A percentile compares a stretch with the other conserved stretches of the same genome.
Conservation (phyloP, 2,888 invertebrate genomes). For the Nesidiocoris tenuis region DNA sequence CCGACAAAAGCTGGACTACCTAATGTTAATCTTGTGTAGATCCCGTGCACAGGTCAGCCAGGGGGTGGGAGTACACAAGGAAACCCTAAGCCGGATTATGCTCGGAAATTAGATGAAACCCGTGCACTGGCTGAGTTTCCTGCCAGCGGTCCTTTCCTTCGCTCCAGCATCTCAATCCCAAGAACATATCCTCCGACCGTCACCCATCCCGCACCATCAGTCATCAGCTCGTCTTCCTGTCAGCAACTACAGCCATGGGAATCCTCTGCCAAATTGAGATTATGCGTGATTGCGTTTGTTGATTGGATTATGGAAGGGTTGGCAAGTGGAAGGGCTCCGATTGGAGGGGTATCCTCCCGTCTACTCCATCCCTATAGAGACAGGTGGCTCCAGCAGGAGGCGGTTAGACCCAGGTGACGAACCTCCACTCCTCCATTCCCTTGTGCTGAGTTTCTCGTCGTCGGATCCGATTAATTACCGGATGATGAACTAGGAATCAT, state of each 20-base stretch:
- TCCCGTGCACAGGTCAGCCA: no score
- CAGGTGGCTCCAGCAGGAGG: not conserved
- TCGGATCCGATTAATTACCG: conserved; percentile 39
- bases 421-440: not conserved
- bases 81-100: conserved; percentile 37
- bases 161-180: not conserved
- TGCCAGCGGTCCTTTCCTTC: not conserved
- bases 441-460: not conserved
- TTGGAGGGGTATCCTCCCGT: not conserved
- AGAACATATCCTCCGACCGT: not conserved
- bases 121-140: not conserved
- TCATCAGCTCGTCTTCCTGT: not conserved
- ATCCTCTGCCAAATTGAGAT: conserved; percentile 39
- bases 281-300: conserved; percentile 43
- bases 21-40: no score
- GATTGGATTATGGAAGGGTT: conserved; percentile 36
- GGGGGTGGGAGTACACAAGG: no score
- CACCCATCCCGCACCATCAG: conserved; percentile 8
- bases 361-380: not conserved
- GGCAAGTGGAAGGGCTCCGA: not conserved
- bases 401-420: conserved; percentile 35
- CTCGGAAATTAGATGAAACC: conserved; percentile 37
- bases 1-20: no score
- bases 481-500: conserved; percentile 22
- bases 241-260: not conserved